Percentiles rank a stretch among this genome's conserved stretches.
These are phyloP conservation scores for Xylocopa sonorina DNA, from an alignment of 1,140 invertebrate species.

Conservation along the genomic window DNA sequence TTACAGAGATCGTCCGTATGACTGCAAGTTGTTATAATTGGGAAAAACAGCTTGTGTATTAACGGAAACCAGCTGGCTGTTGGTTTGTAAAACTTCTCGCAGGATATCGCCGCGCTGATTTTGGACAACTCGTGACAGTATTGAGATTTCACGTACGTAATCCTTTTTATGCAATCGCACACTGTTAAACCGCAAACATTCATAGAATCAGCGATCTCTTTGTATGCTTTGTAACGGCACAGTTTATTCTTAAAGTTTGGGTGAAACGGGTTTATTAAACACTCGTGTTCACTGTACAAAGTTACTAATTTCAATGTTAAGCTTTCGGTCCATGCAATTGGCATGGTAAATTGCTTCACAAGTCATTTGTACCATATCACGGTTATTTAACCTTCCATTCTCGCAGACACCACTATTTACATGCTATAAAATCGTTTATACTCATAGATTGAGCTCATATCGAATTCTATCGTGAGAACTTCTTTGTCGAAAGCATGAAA, in stretches of 20 bases:
- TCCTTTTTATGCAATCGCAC: conserved; percentile 65
- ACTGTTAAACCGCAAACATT: conserved; percentile 64
- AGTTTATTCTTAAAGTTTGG: conserved; percentile 61
- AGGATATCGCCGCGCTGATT: conserved; percentile 56
- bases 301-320: conserved; percentile 68
- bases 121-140: conserved; percentile 61
- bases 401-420: conserved; percentile 3
- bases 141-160: conserved; percentile 60
- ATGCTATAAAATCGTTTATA: conserved; percentile 6
- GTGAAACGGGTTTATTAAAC: conserved; percentile 71
- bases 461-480: conserved; percentile 7
- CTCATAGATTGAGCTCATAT: conserved; percentile 4
- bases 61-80: conserved; percentile 52
- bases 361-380: conserved; percentile 28
- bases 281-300: conserved; percentile 71
- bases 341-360: conserved; percentile 58
- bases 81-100: conserved; percentile 53
- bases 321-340: conserved; percentile 67
- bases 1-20: conserved; percentile 17
- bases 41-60: conserved; percentile 51
- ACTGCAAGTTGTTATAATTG: conserved; percentile 18
- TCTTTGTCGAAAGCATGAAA: neutral
- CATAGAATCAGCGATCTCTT: conserved; percentile 62
- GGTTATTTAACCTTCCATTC: conserved; percentile 54
- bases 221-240: conserved; percentile 62